Conservation (phyloP, 2,888 invertebrate genomes). For the Drosophila niveifrons region DNA sequence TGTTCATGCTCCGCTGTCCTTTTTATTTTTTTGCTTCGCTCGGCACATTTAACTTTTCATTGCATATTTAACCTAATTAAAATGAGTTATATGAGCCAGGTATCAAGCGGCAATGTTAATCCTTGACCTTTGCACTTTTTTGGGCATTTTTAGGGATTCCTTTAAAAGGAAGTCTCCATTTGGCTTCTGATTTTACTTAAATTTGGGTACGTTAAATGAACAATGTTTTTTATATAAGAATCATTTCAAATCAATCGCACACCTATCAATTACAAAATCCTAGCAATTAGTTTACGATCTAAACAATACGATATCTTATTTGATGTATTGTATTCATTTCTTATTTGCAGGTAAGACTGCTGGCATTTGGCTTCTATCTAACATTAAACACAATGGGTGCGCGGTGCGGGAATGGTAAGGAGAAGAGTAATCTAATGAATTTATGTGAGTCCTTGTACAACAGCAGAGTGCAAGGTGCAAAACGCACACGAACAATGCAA, state of each 20-base stretch:
- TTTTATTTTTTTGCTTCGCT: slow-evolving; percentile 44
- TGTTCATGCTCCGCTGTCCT: slow-evolving; percentile 36
- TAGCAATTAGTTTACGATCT: slow-evolving; percentile 21
- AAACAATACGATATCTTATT: slow-evolving; percentile 17
- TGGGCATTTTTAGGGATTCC: slow-evolving; percentile 4
- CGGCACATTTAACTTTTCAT: slow-evolving; percentile 63
- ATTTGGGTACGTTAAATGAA: slow-evolving; percentile 2
- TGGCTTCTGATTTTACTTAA: not conserved
- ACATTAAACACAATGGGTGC: slow-evolving; percentile 39
- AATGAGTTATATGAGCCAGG: slow-evolving; percentile 70
- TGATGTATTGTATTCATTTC: slow-evolving; percentile 25
- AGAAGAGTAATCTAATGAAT: slow-evolving; percentile 73
- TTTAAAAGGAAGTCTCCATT: slow-evolving; percentile 5
- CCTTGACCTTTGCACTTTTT: slow-evolving; percentile 52
- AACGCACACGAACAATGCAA: slow-evolving; percentile 60
- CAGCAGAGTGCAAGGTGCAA: slow-evolving; percentile 57
- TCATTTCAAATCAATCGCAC: not conserved
- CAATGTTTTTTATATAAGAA: not conserved
- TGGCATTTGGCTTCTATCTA: slow-evolving; percentile 42
- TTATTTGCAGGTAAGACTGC: slow-evolving; percentile 55
- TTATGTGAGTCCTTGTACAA: slow-evolving; percentile 61
- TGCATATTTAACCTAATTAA: slow-evolving; percentile 80
- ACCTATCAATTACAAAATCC: slow-evolving; percentile 25
- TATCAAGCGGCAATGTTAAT: slow-evolving; percentile 43
- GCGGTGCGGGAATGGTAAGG: slow-evolving; percentile 3